Base-by-base conservation (phyloP, 1,140 invertebrate genomes). In the Littorina saxatilis region DNA sequence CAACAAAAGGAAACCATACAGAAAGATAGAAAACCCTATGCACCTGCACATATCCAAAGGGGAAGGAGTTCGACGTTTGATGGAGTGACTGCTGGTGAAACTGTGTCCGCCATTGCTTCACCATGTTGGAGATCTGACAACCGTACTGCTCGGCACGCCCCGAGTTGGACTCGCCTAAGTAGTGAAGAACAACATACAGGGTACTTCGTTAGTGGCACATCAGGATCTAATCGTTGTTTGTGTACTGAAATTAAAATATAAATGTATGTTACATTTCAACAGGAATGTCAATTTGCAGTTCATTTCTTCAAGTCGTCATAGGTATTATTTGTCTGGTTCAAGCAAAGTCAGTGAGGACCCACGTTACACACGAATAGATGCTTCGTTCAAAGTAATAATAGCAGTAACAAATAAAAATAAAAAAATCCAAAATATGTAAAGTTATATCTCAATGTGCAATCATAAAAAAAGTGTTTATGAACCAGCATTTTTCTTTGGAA, bases 21-120 rank as follows among this genome's bases (percentile, higher is more conserved):
- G 9, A 23, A 23, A 23, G 23, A 13, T 61, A 47, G 43, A 5
- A 47, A 13, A 13, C 4, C 27, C 58, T 7, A n/a, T 5, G 20
- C 20, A 87, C 81, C 84, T 88, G 87, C 9, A 88, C 87, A 79
- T 87, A 84, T 23, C 87, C 87, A 82, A 88, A 88, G 11, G 85
- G 87, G 63, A 85, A 88, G 4, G 29, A 66, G 17, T 17, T 29
- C 63, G 74, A 52, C 3, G 86, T 87, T 55, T 85, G 55, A n/a
- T 58, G 50, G 2, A 61, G 1, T 23, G 84, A 82, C 1, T 39
- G 63, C 40, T 83, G 43, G 39, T 81, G 29, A 50, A 83, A 87
- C 13, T 75, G 66, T 29, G 52, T 4, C 52, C 87, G 76, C 87
- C 87, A 88, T 43, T 81, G 73, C 0, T 32, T 32, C 52, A 88